These are phyloP conservation scores for Tetramorium alpestre DNA, from an alignment of 1,140 invertebrate genomes.

Conservation along the genomic window DNA sequence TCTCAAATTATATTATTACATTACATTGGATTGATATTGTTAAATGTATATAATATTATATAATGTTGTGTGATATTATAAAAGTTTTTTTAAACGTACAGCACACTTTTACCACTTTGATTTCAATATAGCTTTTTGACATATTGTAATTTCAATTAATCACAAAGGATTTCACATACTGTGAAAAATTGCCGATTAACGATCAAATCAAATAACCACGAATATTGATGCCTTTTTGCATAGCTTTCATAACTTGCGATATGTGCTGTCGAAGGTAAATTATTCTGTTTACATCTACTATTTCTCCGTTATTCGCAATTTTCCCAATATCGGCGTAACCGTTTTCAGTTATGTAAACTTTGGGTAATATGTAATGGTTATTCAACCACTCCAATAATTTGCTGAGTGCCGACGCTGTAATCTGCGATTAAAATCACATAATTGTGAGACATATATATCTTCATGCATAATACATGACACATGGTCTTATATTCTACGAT, in stretches of 20 bases:
- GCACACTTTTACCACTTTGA: neutral
- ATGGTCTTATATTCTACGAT: neutral
- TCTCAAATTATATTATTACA: neutral
- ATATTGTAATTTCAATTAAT: constrained; percentile 30
- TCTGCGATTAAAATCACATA: constrained; percentile 63
- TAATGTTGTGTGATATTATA: neutral
- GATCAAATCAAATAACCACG: constrained; percentile 41
- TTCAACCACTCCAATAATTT: constrained; percentile 84
- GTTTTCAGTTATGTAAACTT: constrained; percentile 87
- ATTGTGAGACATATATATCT: constrained; percentile 24
- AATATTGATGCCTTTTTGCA: constrained; percentile 51
- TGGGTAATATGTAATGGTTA: constrained; percentile 82
- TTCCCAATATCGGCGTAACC: constrained; percentile 86
- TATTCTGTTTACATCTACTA: constrained; percentile 21
- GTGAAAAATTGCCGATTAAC: constrained; percentile 28
- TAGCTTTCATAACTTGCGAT: constrained; percentile 60
- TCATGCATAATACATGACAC: neutral
- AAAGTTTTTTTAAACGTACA: neutral
- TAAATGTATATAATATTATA: neutral
- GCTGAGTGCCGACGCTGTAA: constrained; percentile 82
- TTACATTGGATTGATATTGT: neutral
- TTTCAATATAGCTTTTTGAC: constrained; percentile 14
- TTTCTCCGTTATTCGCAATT: constrained; percentile 82
- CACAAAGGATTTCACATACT: neutral
- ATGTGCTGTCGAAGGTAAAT: constrained; percentile 26